Evolutionary conservation across 2,797 vertebrate species (phyloP), one percentile per base, ranked within the genome.

Genomic region (Scomberomorus guttatus): DNA sequence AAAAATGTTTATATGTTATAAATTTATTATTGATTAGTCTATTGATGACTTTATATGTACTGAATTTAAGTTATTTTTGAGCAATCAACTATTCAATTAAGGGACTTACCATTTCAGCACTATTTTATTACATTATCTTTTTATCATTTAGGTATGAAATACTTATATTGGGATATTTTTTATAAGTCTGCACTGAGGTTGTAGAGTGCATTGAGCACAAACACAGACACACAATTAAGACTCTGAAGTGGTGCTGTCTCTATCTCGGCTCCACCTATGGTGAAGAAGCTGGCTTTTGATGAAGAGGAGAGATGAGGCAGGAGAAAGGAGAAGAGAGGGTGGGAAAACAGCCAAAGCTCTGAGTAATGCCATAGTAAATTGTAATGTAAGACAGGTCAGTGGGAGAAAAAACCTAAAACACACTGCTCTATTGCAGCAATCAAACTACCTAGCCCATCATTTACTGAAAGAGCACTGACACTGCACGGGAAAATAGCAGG

Each of bases 291-390:
- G 39, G 60, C 73, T 68, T 60, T 72, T 75, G 59, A 83, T 56
- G 54, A 80, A 76, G 70, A 27, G 54, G n/a, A 81, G 57, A 50
- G 39, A 76, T 27, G 79, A 61, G 71, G 52, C 2, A 3, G n/a
- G 55, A 74, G 42, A 59, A 27, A 70, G 64, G 1, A 22, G 62
- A 42, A 32, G 11, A 46, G 62, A 51, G 20, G 72, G 46, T 24
- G 59, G 63, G 60, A 69, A 86, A 85, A 88, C 59, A 70, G 77
- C 81, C 81, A 79, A 75, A 85, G 70, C 70, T 85, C 79, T 75
- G 83, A 86, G 86, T 91, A 88, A 92, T 84, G 75, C 71, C 76
- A 42, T 50, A 81, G 79, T 89, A 89, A 88, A 89, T 89, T 85
- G 83, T 76, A 81, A 64, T 72, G 71, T 65, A 79, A 81, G 79